phyloP scores from a whole-genome alignment of 2,113 vertebrate genomes.

The Eurystomus gularis region DNA sequence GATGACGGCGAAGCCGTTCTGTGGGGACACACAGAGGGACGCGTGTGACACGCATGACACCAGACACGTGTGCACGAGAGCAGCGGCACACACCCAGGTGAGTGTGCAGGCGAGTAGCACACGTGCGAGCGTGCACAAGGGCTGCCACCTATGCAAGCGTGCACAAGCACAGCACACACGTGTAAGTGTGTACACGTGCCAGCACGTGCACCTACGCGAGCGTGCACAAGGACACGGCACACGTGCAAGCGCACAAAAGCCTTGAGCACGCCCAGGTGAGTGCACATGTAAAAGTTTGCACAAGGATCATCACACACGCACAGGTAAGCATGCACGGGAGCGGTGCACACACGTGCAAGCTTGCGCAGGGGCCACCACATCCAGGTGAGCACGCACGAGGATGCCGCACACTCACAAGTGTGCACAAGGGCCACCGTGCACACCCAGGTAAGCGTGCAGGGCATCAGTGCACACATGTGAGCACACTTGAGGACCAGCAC shows the following conservation, averaged over 20 bases:
- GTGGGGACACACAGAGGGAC: background rate
- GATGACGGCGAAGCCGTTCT: constrained; percentile 89
- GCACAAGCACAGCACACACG: background rate
- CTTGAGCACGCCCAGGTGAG: too few species aligned
- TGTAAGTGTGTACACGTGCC: too few species aligned
- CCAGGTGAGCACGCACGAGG: rapidly evolving
- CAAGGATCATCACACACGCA: rapidly evolving
- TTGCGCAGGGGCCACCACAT: background rate
- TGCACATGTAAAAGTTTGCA: rapidly evolving
- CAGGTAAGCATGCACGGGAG: background rate
- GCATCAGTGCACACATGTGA: background rate
- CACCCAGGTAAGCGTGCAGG: background rate
- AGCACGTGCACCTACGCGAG: too few species aligned
- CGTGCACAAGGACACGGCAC: too few species aligned
- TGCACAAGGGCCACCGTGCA: rapidly evolving
- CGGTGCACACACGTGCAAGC: background rate
- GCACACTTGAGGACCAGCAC: background rate
- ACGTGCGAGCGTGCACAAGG: too few species aligned
- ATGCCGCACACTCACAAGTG: rapidly evolving
- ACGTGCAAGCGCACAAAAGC: too few species aligned
- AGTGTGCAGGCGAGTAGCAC: background rate
- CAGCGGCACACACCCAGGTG: rapidly evolving
- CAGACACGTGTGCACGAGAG: rapidly evolving
- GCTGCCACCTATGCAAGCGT: too few species aligned
- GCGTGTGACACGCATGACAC: background rate